Evolutionary conservation across 2,797 vertebrate genomes (phyloP), one percentile per base, ranked within the genome.

Genomic region (Masticophis lateralis): DNA sequence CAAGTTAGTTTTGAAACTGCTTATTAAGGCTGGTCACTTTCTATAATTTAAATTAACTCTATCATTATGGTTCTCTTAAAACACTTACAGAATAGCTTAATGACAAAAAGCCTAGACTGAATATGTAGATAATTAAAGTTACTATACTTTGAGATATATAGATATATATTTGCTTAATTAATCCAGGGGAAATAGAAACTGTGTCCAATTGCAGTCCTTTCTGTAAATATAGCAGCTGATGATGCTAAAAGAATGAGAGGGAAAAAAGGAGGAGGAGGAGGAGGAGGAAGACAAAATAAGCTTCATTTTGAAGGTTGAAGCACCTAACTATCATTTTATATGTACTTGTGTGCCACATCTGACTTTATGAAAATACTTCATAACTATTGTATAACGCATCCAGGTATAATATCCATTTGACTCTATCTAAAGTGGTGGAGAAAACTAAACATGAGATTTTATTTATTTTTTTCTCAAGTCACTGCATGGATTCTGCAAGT

Each of bases 41-140:
- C 88, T 95, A 86, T 94, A 95, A 95, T 90, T 92, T 95, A 95
- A 56, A 96, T 95, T 97, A 95, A 95, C 55, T 96, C 93, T 59
- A 16, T 95, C 89, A 94, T 96, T 94, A 93, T 93, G 90, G 87
- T 90, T 92, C 47, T 94, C 94, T 95, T 92, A 96, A 69, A 92
- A 74, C 87, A 61, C 86, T 95, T 94, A 87, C 27, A 89, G 56
- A 96, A 93, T 86, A 96, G n/a, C 51, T 95, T 96, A 96, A 97
- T 96, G 95, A 95, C 91, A 79, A 95, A 96, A 96, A 94, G 96
- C 96, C 90, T 61, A 91, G 3, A 60, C 79, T 95, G 92, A 94
- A 94, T 94, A 96, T 94, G 90, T 89, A 90, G 47, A 94, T 97
- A 97, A 97, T 97, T 97, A 97, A 97, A 97, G 94, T 95, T 92